A percentile compares a stretch with the other conserved stretches of the same genome.
These are phyloP conservation scores for Geopemphigus sp. DNA, from an alignment of 1,140 invertebrate genomes.

Conservation along the genomic window DNA sequence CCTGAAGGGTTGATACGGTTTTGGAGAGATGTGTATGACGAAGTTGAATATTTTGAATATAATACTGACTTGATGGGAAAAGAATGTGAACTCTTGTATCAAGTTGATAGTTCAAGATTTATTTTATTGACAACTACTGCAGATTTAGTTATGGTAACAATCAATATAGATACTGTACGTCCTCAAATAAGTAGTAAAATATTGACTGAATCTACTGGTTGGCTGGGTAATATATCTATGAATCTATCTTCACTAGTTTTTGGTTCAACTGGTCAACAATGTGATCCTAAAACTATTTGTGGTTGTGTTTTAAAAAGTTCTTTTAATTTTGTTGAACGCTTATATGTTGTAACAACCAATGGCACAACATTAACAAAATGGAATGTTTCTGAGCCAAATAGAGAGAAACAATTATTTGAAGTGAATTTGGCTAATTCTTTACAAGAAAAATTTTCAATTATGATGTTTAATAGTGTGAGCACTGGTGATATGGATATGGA, in stretches of 20 bases:
- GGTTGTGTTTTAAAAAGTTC: constrained; percentile 40
- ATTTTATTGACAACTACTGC: constrained; percentile 89
- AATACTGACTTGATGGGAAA: constrained; percentile 72
- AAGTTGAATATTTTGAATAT: constrained; percentile 77
- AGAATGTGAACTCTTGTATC: constrained; percentile 68
- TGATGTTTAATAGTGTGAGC: constrained; percentile 46
- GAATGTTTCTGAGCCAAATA: constrained; percentile 37
- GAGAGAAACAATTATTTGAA: constrained; percentile 45
- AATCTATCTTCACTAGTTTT: constrained; percentile 40
- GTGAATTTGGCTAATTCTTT: constrained; percentile 31
- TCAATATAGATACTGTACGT: constrained; percentile 60
- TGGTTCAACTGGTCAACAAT: constrained; percentile 34
- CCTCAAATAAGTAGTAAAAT: constrained; percentile 56
- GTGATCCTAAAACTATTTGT: constrained; percentile 37
- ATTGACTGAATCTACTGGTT: constrained; percentile 44
- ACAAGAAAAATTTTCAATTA: constrained; percentile 47
- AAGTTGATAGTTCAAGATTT: constrained; percentile 70
- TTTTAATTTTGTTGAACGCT: constrained; percentile 1
- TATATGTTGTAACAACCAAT: constrained; percentile 32
- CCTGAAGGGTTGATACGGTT: constrained; percentile 88
- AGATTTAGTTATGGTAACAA: constrained; percentile 76
- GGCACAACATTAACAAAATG: constrained; percentile 41
- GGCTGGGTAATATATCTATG: constrained; percentile 46
- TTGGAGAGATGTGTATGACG: constrained; percentile 87
- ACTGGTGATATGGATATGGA: constrained; percentile 47